These are phyloP conservation scores for Oreochromis niloticus DNA, from an alignment of 2,113 vertebrate species.

Conservation along the genomic window DNA sequence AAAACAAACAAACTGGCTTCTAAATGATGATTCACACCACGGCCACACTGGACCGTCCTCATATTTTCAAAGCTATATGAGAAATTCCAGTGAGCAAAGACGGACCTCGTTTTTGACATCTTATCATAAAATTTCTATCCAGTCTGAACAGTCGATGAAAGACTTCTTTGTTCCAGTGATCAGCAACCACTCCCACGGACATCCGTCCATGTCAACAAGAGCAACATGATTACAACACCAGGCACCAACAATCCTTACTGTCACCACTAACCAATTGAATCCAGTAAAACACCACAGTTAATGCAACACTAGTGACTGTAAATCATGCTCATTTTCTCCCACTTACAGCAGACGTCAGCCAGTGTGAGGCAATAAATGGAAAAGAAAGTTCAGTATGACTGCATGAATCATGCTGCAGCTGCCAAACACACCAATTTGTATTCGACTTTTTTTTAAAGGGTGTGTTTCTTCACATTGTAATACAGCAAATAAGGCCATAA, in stretches of 20 bases:
- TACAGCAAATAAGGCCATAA: conserved; percentile 14
- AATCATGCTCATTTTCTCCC: not conserved
- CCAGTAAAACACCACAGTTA: not conserved
- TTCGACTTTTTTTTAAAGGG: not conserved
- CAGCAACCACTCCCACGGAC: not conserved
- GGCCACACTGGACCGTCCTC: not conserved
- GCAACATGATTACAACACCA: conserved; percentile 1
- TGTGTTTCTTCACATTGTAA: not conserved
- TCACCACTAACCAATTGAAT: conserved; percentile 17
- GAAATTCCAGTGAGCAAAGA: conserved; percentile 6
- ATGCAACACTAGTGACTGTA: not conserved
- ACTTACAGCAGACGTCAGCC: not conserved
- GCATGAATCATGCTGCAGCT: not conserved
- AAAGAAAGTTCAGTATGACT: not conserved
- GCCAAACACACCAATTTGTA: not conserved
- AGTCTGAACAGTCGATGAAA: conserved; percentile 9
- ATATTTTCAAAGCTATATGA: not conserved
- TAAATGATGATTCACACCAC: not conserved
- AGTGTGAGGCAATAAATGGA: not conserved
- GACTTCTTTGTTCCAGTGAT: conserved; percentile 24
- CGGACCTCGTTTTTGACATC: not conserved
- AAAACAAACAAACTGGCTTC: not conserved
- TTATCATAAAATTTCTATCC: conserved; percentile 9
- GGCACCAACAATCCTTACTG: not conserved
- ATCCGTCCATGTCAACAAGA: conserved; percentile 17